A percentile compares a stretch with the other conserved stretches of the same genome.
These are phyloP conservation scores for Ennomos erosarius DNA, from an alignment of 2,888 invertebrate species.

Conservation along the genomic window DNA sequence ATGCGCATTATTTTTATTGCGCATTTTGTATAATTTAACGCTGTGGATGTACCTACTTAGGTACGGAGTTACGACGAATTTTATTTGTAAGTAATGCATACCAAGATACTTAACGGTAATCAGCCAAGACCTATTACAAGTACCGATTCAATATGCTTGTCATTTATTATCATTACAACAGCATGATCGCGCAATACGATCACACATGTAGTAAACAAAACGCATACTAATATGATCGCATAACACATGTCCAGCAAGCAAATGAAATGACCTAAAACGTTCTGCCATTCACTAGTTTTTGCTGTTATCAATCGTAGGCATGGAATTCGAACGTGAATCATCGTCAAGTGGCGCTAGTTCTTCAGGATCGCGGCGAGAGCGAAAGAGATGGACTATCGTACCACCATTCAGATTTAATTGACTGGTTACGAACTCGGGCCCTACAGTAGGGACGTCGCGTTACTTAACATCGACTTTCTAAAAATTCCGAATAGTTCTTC, in stretches of 20 bases:
- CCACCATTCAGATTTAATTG: constrained; percentile 82
- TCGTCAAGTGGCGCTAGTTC: constrained; percentile 81
- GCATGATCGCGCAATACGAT: constrained; percentile 28
- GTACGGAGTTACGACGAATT: constrained; percentile 19
- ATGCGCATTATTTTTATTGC: constrained; percentile 29
- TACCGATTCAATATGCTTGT: constrained; percentile 13
- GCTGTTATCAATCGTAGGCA: constrained; percentile 82
- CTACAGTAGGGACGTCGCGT: constrained; percentile 79
- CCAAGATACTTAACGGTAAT: constrained; percentile 11
- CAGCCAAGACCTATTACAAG: constrained; percentile 22
- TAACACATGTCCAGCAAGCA: constrained; percentile 61
- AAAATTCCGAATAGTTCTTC: constrained; percentile 77
- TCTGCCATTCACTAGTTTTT: constrained; percentile 77
- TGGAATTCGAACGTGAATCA: constrained; percentile 82
- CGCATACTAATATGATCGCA: constrained; percentile 57
- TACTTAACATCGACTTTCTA: constrained; percentile 80
- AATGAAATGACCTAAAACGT: constrained; percentile 73
- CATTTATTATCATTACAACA: constrained; percentile 12
- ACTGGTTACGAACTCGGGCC: constrained; percentile 82
- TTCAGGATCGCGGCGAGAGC: constrained; percentile 68
- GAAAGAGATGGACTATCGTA: constrained; percentile 75
- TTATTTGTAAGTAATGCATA: constrained; percentile 7
- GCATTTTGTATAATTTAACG: constrained; percentile 19
- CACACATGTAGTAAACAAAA: constrained; percentile 61
- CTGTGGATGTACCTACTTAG: no score